These are phyloP conservation scores for Crotalus viridis DNA, from an alignment of 2,113 vertebrate species.

Conservation along the genomic window DNA sequence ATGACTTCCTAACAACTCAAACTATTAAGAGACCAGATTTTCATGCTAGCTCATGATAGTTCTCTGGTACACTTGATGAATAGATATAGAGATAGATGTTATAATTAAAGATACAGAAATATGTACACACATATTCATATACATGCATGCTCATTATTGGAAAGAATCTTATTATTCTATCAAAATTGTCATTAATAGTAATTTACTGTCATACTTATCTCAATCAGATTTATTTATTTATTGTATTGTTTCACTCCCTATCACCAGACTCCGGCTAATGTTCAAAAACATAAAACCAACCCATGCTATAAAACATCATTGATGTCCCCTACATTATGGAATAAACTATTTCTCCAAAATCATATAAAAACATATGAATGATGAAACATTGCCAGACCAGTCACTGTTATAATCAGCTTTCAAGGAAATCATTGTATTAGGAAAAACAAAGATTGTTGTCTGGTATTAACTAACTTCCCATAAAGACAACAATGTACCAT, in stretches of 20 bases:
- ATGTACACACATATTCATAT: neutral
- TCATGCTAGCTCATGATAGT: neutral
- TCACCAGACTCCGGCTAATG: neutral
- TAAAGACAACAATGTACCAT: neutral
- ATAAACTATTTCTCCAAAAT: neutral
- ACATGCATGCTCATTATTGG: neutral
- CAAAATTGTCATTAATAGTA: neutral
- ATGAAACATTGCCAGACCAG: neutral
- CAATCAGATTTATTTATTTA: neutral
- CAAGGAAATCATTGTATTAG: neutral
- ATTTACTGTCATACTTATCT: neutral
- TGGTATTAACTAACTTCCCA: neutral
- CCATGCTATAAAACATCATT: neutral
- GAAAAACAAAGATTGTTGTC: neutral
- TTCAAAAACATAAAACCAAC: neutral
- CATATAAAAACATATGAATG: neutral
- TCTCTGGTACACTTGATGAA: neutral
- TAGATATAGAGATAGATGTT: neutral
- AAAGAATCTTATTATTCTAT: neutral
- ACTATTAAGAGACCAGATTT: neutral
- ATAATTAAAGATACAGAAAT: neutral
- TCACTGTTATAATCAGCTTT: neutral
- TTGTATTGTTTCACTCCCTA: neutral
- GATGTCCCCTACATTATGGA: neutral
- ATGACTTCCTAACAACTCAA: neutral